Percentiles rank a stretch among this genome's conserved stretches.
These are phyloP conservation scores for Polydrusus cervinus DNA, from an alignment of 2,888 invertebrate genomes.

Conservation along the genomic window DNA sequence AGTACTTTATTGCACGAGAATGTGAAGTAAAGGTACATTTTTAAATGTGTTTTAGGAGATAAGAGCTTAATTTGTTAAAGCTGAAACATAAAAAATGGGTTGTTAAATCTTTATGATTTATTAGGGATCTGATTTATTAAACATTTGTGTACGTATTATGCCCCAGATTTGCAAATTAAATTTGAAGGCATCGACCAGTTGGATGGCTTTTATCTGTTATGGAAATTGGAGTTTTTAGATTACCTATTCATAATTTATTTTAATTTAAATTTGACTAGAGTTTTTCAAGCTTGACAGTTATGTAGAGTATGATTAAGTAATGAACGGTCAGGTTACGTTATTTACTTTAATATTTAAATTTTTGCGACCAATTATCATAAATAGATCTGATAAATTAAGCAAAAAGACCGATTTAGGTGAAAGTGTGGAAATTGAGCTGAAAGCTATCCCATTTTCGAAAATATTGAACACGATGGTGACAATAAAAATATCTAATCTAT, in stretches of 20 bases:
- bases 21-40: conserved; percentile 33
- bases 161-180: conserved; percentile 7
- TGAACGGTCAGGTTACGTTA: too few species aligned
- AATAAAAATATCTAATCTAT: too few species aligned
- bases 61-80: conserved; percentile 19
- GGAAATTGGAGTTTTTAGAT: not conserved
- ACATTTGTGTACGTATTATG: not conserved
- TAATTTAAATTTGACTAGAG: not conserved
- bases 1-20: conserved; percentile 35
- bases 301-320: too few species aligned
- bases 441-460: too few species aligned
- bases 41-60: conserved; percentile 38
- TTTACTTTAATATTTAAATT: too few species aligned
- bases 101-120: conserved; percentile 6
- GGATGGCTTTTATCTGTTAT: conserved; percentile 9
- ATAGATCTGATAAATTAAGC: too few species aligned
- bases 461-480: too few species aligned
- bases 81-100: conserved; percentile 14
- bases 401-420: too few species aligned
- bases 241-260: not conserved
- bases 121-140: conserved; percentile 7
- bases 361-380: too few species aligned
- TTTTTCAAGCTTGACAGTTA: too few species aligned
- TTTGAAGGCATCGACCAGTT: not conserved
- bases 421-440: too few species aligned